Evolutionary conservation across 1,140 invertebrate species (phyloP).

Genomic region (Radopholus similis): DNA sequence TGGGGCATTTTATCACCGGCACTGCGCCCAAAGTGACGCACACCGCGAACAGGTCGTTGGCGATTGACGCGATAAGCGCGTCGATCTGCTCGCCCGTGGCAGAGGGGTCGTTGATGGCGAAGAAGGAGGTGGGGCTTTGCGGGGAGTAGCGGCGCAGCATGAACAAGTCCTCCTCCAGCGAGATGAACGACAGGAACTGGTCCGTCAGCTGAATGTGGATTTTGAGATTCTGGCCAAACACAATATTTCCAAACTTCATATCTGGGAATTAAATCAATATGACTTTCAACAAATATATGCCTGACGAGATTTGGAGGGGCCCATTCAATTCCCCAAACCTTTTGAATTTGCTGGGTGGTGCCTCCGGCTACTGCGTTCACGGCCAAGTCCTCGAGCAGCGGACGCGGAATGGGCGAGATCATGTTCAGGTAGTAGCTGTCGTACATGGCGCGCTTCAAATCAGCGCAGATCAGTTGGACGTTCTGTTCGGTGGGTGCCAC

Average conservation of each 20-base stretch:
- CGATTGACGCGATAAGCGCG: slow-evolving; percentile 83
- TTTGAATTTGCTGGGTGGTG: slow-evolving; percentile 78
- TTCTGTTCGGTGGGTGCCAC: slow-evolving; percentile 96
- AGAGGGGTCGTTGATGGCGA: slow-evolving; percentile 87
- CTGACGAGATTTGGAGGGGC: background rate
- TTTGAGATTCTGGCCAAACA: too few species aligned
- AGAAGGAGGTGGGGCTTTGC: slow-evolving; percentile 40
- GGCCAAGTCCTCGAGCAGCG: slow-evolving; percentile 91
- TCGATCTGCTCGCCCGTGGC: slow-evolving; percentile 95
- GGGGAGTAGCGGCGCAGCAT: slow-evolving; percentile 66
- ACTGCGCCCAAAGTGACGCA: slow-evolving; percentile 90
- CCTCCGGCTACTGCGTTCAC: slow-evolving; percentile 77
- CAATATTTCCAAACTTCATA: too few species aligned
- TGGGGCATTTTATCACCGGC: slow-evolving; percentile 90
- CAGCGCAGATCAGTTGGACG: slow-evolving; percentile 76
- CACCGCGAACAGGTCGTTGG: slow-evolving; percentile 91
- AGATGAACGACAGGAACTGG: slow-evolving; percentile 97
- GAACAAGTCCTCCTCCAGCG: slow-evolving; percentile 95
- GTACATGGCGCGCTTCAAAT: slow-evolving; percentile 82
- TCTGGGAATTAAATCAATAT: background rate
- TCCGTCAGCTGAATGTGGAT: slow-evolving; percentile 72
- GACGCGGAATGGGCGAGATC: slow-evolving; percentile 87
- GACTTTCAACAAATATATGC: background rate
- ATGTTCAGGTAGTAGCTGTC: slow-evolving; percentile 96
- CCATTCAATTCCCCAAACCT: slow-evolving; percentile 65